Conservation (phyloP, 2,113 vertebrate genomes). For the Elephas maximus region DNA sequence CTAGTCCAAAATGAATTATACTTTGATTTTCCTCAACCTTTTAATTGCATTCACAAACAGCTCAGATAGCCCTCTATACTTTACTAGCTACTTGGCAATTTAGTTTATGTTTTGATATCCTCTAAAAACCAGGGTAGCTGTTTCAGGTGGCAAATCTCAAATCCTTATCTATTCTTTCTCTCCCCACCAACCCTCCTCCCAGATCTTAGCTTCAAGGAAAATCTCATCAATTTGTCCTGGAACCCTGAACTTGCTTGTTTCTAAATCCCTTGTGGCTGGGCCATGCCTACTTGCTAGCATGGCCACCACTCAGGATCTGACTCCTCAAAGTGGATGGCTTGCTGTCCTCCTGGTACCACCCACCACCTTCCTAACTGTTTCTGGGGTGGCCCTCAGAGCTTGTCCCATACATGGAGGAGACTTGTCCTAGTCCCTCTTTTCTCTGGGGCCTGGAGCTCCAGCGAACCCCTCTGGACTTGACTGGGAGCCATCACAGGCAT, state of each 20-base stretch:
- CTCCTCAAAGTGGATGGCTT: neutral
- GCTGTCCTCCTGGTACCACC: neutral
- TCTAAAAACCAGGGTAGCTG: neutral
- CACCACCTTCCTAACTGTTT: neutral
- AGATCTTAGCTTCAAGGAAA: conserved; percentile 41
- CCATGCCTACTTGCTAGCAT: neutral
- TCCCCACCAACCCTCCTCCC: neutral
- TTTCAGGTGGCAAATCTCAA: conserved; percentile 19
- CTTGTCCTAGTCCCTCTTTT: neutral
- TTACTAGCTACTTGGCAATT: neutral
- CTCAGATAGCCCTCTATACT: neutral
- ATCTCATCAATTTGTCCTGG: neutral
- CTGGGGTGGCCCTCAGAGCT: neutral
- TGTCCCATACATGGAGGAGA: neutral
- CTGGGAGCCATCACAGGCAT: neutral
- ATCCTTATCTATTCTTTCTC: neutral
- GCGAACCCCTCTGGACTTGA: neutral
- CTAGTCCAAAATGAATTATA: conserved; percentile 26
- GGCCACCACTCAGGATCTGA: neutral
- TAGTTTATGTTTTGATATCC: neutral
- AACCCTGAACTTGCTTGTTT: neutral
- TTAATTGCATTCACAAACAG: conserved; percentile 23
- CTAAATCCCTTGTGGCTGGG: neutral
- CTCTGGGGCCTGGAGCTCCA: neutral
- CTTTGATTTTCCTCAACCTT: conserved; percentile 43